Evolutionary conservation across 35 echinoderm and acorn worm genomes (phyloP).

Genomic region (Ptychodera flava): DNA sequence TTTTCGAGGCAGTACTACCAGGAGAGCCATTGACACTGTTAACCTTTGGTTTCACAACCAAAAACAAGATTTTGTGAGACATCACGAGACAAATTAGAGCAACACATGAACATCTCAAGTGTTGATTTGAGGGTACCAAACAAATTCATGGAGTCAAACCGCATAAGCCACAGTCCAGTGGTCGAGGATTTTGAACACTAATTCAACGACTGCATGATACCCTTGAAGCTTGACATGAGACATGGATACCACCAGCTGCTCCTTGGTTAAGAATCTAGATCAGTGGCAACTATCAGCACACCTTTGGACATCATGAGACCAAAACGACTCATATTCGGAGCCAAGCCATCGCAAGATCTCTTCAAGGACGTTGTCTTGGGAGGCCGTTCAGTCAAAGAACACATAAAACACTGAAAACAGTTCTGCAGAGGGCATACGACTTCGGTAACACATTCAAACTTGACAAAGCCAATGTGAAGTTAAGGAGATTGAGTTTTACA

Average conservation of each 20-base stretch:
- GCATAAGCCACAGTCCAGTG: slow-evolving; percentile 41
- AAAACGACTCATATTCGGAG: slow-evolving; percentile 14
- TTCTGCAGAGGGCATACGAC: too few relatives aligned
- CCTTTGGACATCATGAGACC: slow-evolving; percentile 8
- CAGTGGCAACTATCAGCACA: slow-evolving; percentile 29
- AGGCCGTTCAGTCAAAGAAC: slow-evolving; percentile 47
- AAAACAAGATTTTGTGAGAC: too few relatives aligned
- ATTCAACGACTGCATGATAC: too few relatives aligned
- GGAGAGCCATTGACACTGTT: slow-evolving; percentile 54
- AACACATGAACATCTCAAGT: slow-evolving; percentile 49
- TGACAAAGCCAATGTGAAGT: slow-evolving; percentile 42
- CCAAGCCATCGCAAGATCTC: background rate
- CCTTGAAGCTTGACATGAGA: slow-evolving; percentile 57
- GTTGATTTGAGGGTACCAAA: slow-evolving; percentile 40
- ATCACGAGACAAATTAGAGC: slow-evolving; percentile 36
- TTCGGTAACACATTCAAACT: slow-evolving; percentile 44
- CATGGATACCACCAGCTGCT: slow-evolving; percentile 51
- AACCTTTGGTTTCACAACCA: slow-evolving; percentile 51
- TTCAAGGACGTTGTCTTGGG: slow-evolving; percentile 29
- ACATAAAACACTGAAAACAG: slow-evolving; percentile 31
- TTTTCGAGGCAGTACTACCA: slow-evolving; percentile 36
- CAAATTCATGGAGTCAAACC: slow-evolving; percentile 52
- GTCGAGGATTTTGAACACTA: slow-evolving; percentile 72
- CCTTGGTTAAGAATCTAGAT: slow-evolving; percentile 36
- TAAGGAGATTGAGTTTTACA: slow-evolving; percentile 51